Evolutionary conservation across 2,888 invertebrate species (phyloP), one percentile per base, ranked within the genome.

Genomic region (Leptopilina myrica): DNA sequence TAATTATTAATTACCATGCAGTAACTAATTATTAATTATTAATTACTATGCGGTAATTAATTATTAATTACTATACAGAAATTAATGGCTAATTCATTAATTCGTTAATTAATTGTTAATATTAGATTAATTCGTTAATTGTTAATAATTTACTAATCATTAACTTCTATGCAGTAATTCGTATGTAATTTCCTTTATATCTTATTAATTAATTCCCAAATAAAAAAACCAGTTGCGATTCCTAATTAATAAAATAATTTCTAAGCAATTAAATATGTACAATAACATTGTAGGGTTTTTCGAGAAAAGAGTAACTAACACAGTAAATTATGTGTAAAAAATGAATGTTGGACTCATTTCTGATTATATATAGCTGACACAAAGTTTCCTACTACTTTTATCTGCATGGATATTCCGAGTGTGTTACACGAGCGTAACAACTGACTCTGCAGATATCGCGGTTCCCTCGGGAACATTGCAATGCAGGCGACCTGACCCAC

Each of bases 401-500:
- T 64, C 73, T 33, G 40, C 77, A 81, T 78, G 78, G 80, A 81
- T 79, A 81, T 82, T 80, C 79, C 77, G 75, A 11, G 12, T 49
- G 49, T 49, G 49, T 79, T 79, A 78, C 78, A 79, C 82, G 76
- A 82, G 82, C 80, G 83, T 82, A 84, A 84, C 82, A 81, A 82
- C 82, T 84, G 82, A 84, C 84, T 83, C 84, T 83, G 84, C 84
- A 82, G 83, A 83, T 84, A 83, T 83, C 77, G 81, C 77, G 83
- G 83, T 82, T 85, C 84, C 85, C 84, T 85, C 84, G 84, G 87
- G 88, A 84, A 87, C 83, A 86, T 84, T 84, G 84, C 86, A 87
- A 88, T 87, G 86, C 86, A 87, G 87, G 87, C 88, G 90, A 90
- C 90, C 90, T 87, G 90, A 90, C 91, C 91, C 87, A 91, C 88